Conservation (phyloP, 2,888 invertebrate species). For the Mimachlamys varia region DNA sequence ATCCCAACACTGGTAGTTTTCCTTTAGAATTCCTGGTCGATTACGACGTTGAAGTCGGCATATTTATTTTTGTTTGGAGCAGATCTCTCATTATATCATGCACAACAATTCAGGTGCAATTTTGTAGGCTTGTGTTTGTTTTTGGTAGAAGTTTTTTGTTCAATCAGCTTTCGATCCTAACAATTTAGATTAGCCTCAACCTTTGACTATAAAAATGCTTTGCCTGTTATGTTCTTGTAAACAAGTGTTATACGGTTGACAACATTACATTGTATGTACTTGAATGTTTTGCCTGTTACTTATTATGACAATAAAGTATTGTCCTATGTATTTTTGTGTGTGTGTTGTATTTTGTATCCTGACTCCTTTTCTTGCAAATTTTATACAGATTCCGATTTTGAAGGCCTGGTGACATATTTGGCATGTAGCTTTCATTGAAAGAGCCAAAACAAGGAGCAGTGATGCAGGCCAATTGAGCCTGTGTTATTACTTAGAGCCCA, state of each 20-base stretch:
- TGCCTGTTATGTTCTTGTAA: neutral
- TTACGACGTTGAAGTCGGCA: no score
- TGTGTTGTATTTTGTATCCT: neutral
- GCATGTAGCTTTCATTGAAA: no score
- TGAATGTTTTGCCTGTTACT: neutral
- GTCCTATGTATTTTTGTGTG: neutral
- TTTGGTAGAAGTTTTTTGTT: neutral
- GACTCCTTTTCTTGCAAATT: no score
- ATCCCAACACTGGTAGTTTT: no score
- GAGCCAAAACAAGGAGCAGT: no score
- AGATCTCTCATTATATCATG: no score
- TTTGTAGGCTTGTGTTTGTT: neutral
- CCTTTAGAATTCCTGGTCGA: no score
- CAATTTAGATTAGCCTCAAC: neutral
- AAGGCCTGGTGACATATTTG: no score
- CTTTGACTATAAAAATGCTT: neutral
- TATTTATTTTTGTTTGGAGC: no score
- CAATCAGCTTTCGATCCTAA: neutral
- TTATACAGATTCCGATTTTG: no score
- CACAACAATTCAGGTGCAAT: neutral
- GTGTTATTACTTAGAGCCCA: no score
- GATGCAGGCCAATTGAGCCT: no score
- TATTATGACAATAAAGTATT: slow-evolving; percentile 3
- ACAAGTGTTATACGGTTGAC: neutral
- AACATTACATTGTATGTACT: slow-evolving; percentile 21